These are phyloP conservation scores for Lichenostomus cassidix DNA, from an alignment of 2,113 vertebrate genomes.

Conservation along the genomic window DNA sequence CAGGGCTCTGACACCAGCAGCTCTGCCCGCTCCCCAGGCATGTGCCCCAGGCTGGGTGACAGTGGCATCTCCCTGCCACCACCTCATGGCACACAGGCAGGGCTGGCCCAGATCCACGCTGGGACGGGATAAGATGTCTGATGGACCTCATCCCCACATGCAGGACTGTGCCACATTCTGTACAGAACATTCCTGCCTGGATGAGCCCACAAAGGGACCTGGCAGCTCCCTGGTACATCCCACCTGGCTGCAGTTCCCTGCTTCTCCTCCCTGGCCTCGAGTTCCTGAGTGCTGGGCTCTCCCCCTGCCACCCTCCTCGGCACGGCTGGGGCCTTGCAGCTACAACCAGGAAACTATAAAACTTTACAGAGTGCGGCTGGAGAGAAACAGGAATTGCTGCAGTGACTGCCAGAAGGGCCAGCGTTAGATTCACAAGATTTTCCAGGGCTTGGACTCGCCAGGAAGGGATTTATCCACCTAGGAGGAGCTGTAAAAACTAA, in stretches of 20 bases:
- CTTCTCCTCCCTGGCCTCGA: not conserved
- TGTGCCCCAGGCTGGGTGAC: fast-evolving
- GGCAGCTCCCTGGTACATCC: not conserved
- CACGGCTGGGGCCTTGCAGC: constrained; percentile 55
- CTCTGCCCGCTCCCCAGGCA: not conserved
- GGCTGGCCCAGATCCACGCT: not conserved
- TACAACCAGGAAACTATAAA: constrained; percentile 72
- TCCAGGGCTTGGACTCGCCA: constrained; percentile 66
- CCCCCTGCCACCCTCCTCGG: constrained; percentile 38
- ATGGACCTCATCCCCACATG: fast-evolving
- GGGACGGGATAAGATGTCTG: not conserved
- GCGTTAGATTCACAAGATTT: constrained; percentile 66
- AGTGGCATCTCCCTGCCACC: not conserved
- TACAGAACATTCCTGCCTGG: not conserved
- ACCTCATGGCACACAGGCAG: fast-evolving
- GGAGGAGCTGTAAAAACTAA: constrained; percentile 68
- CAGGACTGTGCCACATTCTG: not conserved
- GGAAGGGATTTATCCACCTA: constrained; percentile 70
- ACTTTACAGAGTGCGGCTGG: constrained; percentile 74
- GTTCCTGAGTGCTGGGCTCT: not conserved
- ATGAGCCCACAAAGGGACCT: not conserved
- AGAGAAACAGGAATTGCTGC: constrained; percentile 69
- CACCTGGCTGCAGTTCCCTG: not conserved
- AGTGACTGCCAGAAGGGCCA: constrained; percentile 64
- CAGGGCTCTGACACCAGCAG: fast-evolving